phyloP scores from a whole-genome alignment of 2,113 vertebrate genomes.

The Eclectus roratus region DNA sequence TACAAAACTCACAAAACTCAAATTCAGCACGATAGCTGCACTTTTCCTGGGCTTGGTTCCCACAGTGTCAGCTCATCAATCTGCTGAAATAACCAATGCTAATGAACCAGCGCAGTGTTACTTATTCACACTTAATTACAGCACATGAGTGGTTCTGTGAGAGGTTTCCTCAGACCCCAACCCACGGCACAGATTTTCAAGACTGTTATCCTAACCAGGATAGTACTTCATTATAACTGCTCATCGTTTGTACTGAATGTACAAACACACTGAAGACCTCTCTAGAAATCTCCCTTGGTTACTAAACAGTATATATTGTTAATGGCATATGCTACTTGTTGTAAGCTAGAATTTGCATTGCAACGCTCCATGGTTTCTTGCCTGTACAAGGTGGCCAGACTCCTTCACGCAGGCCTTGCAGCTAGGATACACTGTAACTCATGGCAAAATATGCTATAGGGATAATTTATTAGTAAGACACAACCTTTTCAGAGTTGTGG shows the following conservation, averaged over 20 bases:
- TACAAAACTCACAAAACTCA: not conserved
- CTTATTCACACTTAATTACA: not conserved
- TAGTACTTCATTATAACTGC: not conserved
- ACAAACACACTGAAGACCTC: not conserved
- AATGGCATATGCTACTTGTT: not conserved
- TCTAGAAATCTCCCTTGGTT: not conserved
- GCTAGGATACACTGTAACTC: not conserved
- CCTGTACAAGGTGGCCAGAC: not conserved
- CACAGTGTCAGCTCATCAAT: not conserved
- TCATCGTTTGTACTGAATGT: not conserved
- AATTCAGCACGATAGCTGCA: not conserved
- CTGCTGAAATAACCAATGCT: not conserved
- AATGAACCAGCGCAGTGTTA: not conserved
- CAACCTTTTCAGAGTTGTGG: not conserved
- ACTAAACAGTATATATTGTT: not conserved
- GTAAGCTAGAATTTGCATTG: not conserved
- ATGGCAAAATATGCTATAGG: not conserved
- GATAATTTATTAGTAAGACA: constrained; percentile 19
- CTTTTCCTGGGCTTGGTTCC: not conserved
- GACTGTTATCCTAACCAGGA: not conserved
- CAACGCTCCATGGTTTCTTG: not conserved
- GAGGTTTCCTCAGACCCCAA: not conserved
- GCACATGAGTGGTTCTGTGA: not conserved
- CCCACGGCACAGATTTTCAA: not conserved
- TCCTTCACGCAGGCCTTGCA: not conserved